Evolutionary conservation across 2,888 invertebrate genomes (phyloP), one percentile per base, ranked within the genome.

Genomic region (Chaitophorus viminalis): DNA sequence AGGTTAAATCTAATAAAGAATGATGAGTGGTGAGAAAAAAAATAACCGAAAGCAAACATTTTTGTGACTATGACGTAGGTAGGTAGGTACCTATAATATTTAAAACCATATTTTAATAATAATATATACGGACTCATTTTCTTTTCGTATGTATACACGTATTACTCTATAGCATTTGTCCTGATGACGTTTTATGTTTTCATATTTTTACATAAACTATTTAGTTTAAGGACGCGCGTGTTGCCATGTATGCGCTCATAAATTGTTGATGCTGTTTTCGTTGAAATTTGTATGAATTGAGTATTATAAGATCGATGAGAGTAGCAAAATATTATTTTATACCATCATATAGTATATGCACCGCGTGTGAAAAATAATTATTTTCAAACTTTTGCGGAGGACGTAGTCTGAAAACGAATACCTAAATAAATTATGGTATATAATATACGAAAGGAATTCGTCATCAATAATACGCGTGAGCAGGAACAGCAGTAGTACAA

Each of bases 391-490:
- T 54, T 54, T 25, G 54, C 33, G 3, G 25, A 17, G 25, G 25
- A 31, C 25, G 21, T 39, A n/a, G 3, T 39, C 36, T 39, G 9
- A 9, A 46, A 9, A 46, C 9, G 8, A 1, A n/a, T 25, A 65
- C n/a, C n/a, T 46, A 70, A 46, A 68, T 46, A 68, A 52, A 70
- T 70, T 82, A 14, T 52, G 31, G 33, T 46, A 9, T 9, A 1
- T 1, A 46, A 1, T 46, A 46, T 29, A 46, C 46, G 70, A 52
- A 72, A 72, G 8, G 52, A 52, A 72, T 52, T 70, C 33, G 82
- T 54, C 72, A 33, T 72, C 52, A 82, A 82, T 17, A 36, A 82
- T 21, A 52, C 82, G n/a, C 46, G 46, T 9, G 11, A 46, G 36
- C 46, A 46, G 9, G 8, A 46, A 9, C 46, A 72, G 54, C 33